Base-by-base conservation (phyloP, 2,888 invertebrate genomes). In the Epistrophe eligans region DNA sequence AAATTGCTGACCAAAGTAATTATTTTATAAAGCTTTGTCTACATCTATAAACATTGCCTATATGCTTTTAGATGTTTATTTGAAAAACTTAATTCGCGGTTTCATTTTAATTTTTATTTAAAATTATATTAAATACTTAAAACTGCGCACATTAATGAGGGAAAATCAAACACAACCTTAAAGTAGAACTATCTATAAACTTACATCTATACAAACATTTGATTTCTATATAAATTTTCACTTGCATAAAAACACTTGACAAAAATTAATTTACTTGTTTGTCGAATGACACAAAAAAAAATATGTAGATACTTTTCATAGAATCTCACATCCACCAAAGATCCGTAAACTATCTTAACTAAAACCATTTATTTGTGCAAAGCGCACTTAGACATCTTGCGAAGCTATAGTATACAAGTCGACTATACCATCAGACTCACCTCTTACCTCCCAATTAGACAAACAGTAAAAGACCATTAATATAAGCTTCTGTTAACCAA, bases 241-340 rank as follows among this genome's bases (percentile, higher is more conserved):
- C 55, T 55, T 55, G 28, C 55, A 55, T 28, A 8, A 11, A n/a
- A 8, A 13, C 55, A 28, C 28, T 28, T 28, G 28, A 55, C 55
- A 28, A 28, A 55, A 55, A 55, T 28, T 28, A 55, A 55, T 28
- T 28, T 15, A 55, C 15, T 55, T 28, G 52, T 13, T 24, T 55
- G 3, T 55, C 28, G 28, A 28, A 35, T 4, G 32, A 15, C 7
- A 32, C 4, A 9, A 35, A 35, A 35, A 35, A 35, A 7, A 28
- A 45, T 8, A 45, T n/a, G n/a, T n/a, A n/a, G n/a, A n/a, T n/a
- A n/a, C n/a, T n/a, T 77, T 28, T 3, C 1, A 50, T 60, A 71
- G 58, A 76, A 74, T 85, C 76, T 67, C 71, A 83, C 87, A 87
- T 79, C 87, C 87, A 76, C 57, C 72, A 76, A 85, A 87, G 79